phyloP scores from a whole-genome alignment of 2,888 invertebrate genomes.

The Bruchidius siliquastri region DNA sequence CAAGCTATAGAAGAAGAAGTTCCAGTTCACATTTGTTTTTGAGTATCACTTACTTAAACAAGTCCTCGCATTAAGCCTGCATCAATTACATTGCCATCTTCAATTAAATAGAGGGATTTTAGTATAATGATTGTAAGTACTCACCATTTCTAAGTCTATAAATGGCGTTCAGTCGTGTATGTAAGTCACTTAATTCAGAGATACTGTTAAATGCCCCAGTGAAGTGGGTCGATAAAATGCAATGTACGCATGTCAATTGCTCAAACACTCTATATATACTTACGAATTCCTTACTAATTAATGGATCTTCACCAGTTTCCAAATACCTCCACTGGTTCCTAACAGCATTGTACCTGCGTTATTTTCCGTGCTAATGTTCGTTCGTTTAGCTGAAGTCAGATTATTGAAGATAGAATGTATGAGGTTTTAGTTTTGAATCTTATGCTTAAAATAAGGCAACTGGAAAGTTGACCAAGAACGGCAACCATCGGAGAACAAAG shows the following conservation, averaged over 20 bases:
- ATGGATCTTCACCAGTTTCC: neutral
- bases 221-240: neutral
- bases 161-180: neutral
- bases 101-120: neutral
- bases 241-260: neutral
- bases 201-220: neutral
- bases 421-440: neutral
- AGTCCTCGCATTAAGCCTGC: neutral
- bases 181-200: neutral
- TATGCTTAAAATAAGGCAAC: too few relatives aligned
- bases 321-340: neutral
- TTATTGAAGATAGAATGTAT: neutral
- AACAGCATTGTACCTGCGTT: neutral
- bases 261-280: neutral
- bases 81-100: neutral
- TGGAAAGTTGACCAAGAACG: too few relatives aligned
- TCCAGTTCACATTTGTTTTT: neutral
- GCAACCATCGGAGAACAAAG: too few relatives aligned
- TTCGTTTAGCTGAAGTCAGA: neutral
- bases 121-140: neutral
- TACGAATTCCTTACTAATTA: neutral
- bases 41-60: neutral
- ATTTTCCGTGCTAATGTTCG: neutral
- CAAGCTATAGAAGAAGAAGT: neutral
- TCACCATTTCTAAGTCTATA: neutral